Base-by-base conservation (phyloP, 1,140 invertebrate genomes). In the Drosophila teissieri region DNA sequence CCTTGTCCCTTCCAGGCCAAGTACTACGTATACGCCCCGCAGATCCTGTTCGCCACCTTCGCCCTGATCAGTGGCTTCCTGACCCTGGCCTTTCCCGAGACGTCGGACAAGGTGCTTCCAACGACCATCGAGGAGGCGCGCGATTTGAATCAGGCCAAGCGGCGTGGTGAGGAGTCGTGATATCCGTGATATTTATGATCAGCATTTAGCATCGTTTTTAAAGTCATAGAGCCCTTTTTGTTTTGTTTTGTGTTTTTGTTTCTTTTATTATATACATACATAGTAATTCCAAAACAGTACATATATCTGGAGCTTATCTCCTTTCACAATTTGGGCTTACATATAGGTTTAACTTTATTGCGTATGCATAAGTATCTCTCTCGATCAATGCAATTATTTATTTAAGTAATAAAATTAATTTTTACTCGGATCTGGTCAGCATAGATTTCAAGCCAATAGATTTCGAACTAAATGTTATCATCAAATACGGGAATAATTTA, bases 21-120 rank as follows among this genome's bases (percentile, higher is more conserved):
- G 37, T 92, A 88, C 61, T 92, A 91, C 17, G 46, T 92, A 1
- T 94, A 94, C 84, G 92, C 96, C 19, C 96, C 96, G 2, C 93
- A 96, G n/a, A 93, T 96, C 7, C 91, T 96, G 19, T 96, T 96
- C 91, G 95, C 95, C 0, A 86, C 92, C 15, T 94, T 95, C 79
- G 94, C 95, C 7, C 85, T 96, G 8, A 78, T 95, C 3, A 94
- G 95, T 3, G 95, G 94, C 15, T 91, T 92, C 10, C 77, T 95
- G 14, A 93, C 94, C 64, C 80, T 95, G 31, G 93, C 93, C 34
- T 94, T 96, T 22, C 95, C 95, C 0, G 95, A 96, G 93, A 96
- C 95, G 0, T 91, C 94, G 3, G 92, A 94, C 77, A 93, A 93
- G 61, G 92, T 93, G 36, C 85, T 96, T 42, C 95, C 95, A 0